Evolutionary conservation across 1,140 invertebrate genomes (phyloP).

Genomic region (Danaus melanippus): DNA sequence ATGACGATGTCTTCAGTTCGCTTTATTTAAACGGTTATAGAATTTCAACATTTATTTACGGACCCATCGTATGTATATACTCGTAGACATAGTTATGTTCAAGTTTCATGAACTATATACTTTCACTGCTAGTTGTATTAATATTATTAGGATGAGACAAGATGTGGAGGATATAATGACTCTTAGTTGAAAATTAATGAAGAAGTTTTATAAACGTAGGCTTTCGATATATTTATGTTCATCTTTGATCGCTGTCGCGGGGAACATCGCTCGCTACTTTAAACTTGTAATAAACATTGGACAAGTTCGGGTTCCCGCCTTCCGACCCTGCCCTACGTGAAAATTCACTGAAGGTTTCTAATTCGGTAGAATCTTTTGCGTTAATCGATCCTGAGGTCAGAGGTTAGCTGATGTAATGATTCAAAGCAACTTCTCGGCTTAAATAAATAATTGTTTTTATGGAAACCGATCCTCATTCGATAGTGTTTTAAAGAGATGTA

Average conservation of each 20-base stretch:
- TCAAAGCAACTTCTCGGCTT: not conserved
- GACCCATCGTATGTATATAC: conserved; percentile 4
- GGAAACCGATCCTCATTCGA: not conserved
- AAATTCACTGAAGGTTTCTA: conserved; percentile 35
- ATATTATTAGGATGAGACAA: too few species aligned
- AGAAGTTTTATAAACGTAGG: conserved; percentile 36
- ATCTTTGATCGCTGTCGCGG: conserved; percentile 53
- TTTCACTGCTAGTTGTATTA: too few species aligned
- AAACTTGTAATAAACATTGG: conserved; percentile 65
- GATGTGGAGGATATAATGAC: too few species aligned
- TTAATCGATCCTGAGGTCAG: conserved; percentile 12
- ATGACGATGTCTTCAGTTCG: conserved; percentile 15
- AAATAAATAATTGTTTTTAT: not conserved
- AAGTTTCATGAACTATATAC: too few species aligned
- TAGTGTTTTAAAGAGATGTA: conserved; percentile 1
- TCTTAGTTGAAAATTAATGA: too few species aligned
- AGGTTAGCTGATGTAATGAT: not conserved
- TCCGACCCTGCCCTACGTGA: conserved; percentile 51
- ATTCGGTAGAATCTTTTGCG: conserved; percentile 31
- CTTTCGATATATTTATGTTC: conserved; percentile 60
- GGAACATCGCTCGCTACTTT: conserved; percentile 64
- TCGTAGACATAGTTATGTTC: conserved; percentile 4
- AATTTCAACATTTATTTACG: too few species aligned
- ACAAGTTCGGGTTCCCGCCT: conserved; percentile 54
- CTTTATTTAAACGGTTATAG: too few species aligned